A percentile compares a stretch with the other conserved stretches of the same genome.
These are phyloP conservation scores for Paradoxurus hermaphroditus DNA, from an alignment of 2,113 vertebrate species.

Conservation along the genomic window DNA sequence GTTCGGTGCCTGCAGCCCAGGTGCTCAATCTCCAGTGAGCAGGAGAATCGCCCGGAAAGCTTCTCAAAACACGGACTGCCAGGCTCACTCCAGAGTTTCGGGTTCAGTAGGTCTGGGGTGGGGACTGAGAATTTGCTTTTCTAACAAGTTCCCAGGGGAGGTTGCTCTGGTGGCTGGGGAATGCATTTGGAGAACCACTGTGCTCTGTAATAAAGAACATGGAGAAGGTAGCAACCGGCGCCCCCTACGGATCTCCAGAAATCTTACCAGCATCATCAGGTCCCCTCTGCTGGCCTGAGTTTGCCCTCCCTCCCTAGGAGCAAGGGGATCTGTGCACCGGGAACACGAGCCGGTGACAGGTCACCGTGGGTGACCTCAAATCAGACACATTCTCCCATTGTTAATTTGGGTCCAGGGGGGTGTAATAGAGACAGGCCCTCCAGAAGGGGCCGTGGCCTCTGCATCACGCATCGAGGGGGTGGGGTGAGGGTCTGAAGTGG, in stretches of 20 bases:
- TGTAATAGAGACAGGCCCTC: neutral
- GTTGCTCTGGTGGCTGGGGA: neutral
- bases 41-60: too few species aligned
- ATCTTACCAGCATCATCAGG: neutral
- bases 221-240: too few species aligned
- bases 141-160: neutral
- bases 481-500: accelerated
- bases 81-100: accelerated
- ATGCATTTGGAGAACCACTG: neutral
- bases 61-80: neutral
- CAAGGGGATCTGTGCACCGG: neutral
- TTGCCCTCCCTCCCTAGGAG: neutral
- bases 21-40: accelerated
- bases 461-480: too few species aligned
- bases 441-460: accelerated
- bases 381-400: neutral
- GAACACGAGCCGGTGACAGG: neutral
- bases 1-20: accelerated
- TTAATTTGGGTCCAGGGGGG: neutral
- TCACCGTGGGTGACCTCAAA: neutral
- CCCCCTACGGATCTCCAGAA: neutral
- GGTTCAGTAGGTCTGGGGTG: neutral
- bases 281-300: neutral
- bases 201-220: neutral
- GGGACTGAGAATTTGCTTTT: neutral